These are phyloP conservation scores for Halichondria panicea DNA, from an alignment of 37 sponge, comb jelly and placozoan genomes.

Conservation along the genomic window DNA sequence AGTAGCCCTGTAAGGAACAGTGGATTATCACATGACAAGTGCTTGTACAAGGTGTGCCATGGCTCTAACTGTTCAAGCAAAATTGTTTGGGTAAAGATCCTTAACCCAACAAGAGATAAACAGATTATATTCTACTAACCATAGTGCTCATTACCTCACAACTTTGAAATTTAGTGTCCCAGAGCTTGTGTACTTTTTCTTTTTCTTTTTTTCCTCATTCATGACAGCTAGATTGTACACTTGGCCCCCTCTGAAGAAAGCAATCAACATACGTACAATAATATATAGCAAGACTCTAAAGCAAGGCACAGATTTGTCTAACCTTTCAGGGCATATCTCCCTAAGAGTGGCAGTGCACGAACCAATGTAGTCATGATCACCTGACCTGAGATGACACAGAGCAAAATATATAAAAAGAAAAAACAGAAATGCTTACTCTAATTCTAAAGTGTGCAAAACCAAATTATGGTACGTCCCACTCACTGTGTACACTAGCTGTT, in stretches of 20 bases:
- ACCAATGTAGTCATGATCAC: constrained; percentile 81
- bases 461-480: no score
- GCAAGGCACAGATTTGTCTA: background rate
- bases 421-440: no score
- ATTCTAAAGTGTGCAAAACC: no score
- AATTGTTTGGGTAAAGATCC: no score
- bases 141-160: constrained; percentile 71
- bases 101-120: no score
- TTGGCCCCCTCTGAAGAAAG: constrained; percentile 57
- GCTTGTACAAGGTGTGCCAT: background rate
- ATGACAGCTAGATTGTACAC: constrained; percentile 59
- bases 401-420: no score
- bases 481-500: no score
- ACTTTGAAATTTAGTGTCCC: constrained; percentile 63
- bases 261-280: background rate
- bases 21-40: background rate
- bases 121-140: no score
- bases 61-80: background rate
- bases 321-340: constrained; percentile 77
- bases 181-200: constrained; percentile 77
- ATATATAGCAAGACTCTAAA: background rate
- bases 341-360: constrained; percentile 39
- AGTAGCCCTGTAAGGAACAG: constrained; percentile 31
- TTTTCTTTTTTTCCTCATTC: constrained; percentile 71
- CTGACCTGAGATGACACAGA: no score